These are phyloP conservation scores for Oxyura jamaicensis DNA, from an alignment of 2,113 vertebrate species.

Conservation along the genomic window DNA sequence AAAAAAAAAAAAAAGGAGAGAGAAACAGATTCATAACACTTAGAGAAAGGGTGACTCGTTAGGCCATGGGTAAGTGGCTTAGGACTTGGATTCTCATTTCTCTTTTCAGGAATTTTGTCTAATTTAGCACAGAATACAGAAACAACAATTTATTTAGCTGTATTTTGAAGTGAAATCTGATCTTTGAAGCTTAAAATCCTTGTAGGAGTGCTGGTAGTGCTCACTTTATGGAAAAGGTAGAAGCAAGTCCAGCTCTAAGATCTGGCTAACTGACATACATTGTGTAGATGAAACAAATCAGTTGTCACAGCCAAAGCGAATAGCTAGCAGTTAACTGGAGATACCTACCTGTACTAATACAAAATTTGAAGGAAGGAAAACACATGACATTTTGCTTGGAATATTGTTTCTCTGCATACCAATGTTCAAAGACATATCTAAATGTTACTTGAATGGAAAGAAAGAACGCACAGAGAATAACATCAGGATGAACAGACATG, in stretches of 20 bases:
- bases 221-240: neutral
- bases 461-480: neutral
- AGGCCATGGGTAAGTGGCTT: neutral
- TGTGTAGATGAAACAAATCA: neutral
- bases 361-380: neutral
- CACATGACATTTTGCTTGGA: neutral
- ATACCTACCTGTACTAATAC: neutral
- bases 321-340: neutral
- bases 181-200: neutral
- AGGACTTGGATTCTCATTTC: neutral
- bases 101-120: neutral
- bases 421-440: too few species aligned
- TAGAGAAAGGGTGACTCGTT: neutral
- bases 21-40: neutral
- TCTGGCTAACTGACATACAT: neutral
- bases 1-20: neutral
- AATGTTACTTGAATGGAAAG: neutral
- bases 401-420: neutral
- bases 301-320: neutral
- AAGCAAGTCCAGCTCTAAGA: neutral
- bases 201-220: neutral
- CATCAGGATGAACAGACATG: too few species aligned
- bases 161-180: neutral
- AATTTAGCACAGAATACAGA: neutral
- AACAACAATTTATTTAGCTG: neutral